A percentile compares a stretch with the other conserved stretches of the same genome.
Evolutionary conservation across 2,888 invertebrate species (phyloP).

Genomic region (Tiphia femorata): DNA sequence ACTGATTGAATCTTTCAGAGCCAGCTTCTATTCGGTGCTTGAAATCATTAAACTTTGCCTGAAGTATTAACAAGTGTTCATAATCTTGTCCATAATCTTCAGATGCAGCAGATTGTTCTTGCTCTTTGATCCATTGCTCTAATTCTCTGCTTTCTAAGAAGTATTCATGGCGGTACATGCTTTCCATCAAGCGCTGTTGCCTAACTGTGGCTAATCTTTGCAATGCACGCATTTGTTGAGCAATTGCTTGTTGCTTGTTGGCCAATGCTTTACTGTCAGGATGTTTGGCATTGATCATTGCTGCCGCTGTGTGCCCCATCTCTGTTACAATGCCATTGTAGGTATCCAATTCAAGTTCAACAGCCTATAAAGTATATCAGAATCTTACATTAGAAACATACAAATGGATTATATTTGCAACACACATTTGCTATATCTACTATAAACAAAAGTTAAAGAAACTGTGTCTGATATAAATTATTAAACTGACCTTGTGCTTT

Average conservation of each 20-base stretch:
- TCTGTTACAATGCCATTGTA: conserved; percentile 92
- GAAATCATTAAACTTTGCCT: conserved; percentile 93
- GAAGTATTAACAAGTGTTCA: conserved; percentile 87
- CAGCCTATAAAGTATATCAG: conserved; percentile 73
- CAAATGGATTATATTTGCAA: neutral
- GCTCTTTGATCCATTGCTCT: conserved; percentile 93
- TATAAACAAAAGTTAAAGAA: neutral
- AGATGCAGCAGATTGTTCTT: conserved; percentile 87
- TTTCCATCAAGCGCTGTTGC: conserved; percentile 90
- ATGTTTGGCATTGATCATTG: conserved; percentile 85
- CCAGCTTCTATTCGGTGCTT: conserved; percentile 92
- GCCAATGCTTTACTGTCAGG: conserved; percentile 86
- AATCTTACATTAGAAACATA: neutral
- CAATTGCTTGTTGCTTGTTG: conserved; percentile 81
- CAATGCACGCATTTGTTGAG: conserved; percentile 83
- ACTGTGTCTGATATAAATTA: neutral
- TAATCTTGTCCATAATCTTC: conserved; percentile 97
- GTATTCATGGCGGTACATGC: conserved; percentile 91
- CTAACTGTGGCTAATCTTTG: conserved; percentile 84
- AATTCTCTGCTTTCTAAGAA: conserved; percentile 90
- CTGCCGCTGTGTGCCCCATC: conserved; percentile 89
- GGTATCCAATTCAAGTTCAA: conserved; percentile 91
- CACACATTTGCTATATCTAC: neutral
- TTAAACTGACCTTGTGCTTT: conserved; percentile 84
- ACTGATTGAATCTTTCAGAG: conserved; percentile 90